phyloP scores from a whole-genome alignment of 2,797 vertebrate genomes.

The Sitta carolinensis region DNA sequence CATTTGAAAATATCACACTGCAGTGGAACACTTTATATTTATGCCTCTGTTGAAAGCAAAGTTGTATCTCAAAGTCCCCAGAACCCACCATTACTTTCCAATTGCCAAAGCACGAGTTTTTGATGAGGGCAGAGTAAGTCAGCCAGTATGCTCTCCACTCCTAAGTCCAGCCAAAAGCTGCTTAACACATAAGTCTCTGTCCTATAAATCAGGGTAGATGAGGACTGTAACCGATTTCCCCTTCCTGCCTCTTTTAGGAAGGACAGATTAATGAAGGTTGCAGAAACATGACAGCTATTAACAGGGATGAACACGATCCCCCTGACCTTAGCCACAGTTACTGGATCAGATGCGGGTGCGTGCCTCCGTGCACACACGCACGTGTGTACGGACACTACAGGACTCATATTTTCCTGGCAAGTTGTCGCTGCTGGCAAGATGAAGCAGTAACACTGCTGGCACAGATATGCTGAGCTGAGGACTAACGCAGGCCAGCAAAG shows the following conservation, averaged over 20 bases:
- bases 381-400: not conserved
- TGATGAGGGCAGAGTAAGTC: constrained; percentile 22
- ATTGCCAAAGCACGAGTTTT: constrained; percentile 6
- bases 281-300: constrained; percentile 44
- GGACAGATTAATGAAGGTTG: constrained; percentile 25
- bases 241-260: constrained; percentile 17
- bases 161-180: not conserved
- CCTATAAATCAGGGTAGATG: constrained; percentile 41
- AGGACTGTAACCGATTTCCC: not conserved
- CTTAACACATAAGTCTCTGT: constrained; percentile 11
- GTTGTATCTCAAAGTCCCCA: constrained; percentile 21
- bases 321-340: not conserved
- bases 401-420: constrained; percentile 65
- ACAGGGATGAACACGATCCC: constrained; percentile 18
- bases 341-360: not conserved
- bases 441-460: constrained; percentile 38
- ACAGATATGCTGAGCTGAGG: not conserved
- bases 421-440: constrained; percentile 32
- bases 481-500: constrained; percentile 13
- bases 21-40: constrained; percentile 39
- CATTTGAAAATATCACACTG: constrained; percentile 41
- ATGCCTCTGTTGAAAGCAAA: constrained; percentile 47
- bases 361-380: not conserved
- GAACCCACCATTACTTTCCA: constrained; percentile 14
- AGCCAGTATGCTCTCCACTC: not conserved